A percentile compares a stretch with the other conserved stretches of the same genome.
Conservation (phyloP, 2,113 vertebrate genomes). For the Gymnobelideus leadbeateri region DNA sequence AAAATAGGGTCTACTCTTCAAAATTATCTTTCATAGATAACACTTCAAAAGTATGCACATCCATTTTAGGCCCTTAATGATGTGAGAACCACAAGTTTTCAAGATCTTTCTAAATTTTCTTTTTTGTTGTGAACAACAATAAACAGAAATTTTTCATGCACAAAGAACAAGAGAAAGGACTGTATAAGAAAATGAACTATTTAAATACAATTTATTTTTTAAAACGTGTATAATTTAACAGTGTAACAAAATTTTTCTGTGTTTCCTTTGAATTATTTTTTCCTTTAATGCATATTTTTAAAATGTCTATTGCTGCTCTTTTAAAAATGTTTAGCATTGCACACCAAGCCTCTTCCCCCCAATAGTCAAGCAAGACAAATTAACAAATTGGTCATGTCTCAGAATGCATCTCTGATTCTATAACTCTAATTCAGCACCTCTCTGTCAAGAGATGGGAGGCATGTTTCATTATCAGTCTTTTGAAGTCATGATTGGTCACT, state of each 20-base stretch:
- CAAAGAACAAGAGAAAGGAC: neutral
- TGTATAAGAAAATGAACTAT: neutral
- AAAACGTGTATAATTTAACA: neutral
- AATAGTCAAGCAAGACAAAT: neutral
- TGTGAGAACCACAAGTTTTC: neutral
- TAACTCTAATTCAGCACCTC: neutral
- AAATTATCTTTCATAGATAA: constrained; percentile 34
- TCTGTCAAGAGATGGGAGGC: neutral
- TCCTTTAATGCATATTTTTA: neutral
- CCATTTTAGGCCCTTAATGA: constrained; percentile 37
- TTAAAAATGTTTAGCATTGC: neutral
- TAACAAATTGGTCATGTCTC: neutral
- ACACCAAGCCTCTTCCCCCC: neutral
- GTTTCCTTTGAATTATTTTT: neutral
- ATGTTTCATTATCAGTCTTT: neutral
- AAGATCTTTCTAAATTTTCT: neutral
- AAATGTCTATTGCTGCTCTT: neutral
- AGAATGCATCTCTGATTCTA: neutral
- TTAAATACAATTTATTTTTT: neutral
- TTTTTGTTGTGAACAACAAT: neutral
- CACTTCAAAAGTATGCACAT: constrained; percentile 11
- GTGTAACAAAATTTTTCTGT: neutral
- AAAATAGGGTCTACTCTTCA: constrained; percentile 18
- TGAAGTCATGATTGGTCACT: neutral
- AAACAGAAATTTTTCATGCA: neutral